Base-by-base conservation (phyloP, 1,140 invertebrate species). In the Calycopis cecrops region DNA sequence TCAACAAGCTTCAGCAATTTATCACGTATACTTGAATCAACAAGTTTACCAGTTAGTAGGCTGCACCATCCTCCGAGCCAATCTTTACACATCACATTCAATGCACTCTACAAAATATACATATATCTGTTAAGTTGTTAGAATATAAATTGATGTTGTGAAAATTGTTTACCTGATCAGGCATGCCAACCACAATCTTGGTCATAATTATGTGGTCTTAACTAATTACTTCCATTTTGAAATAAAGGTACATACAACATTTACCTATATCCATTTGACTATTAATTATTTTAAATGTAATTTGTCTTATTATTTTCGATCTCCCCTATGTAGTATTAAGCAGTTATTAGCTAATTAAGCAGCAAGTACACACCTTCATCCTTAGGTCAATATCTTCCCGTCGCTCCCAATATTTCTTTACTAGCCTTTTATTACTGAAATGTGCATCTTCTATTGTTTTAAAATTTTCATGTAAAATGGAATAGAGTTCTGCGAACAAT, bases 61-160 rank as follows among this genome's bases (percentile, higher is more conserved):
- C 90, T 78, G 67, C 88, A 90, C 90, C 91, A 93, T 35, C 90
- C 89, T 35, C 89, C 88, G 2, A 94, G 76, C 91, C 92, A 93
- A 33, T 88, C 75, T 10, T 86, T 87, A 60, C 93, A 92, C 71
- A 94, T 89, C 55, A 88, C 85, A 14, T 86, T 76, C 34, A 92
- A 83, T 9, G 92, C 85, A 67, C 68, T 76, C 91, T 93, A 74
- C 40, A 84, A 88, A 18, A 49, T n/a, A 35, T 40, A 28, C n/a
- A n/a, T 28, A 28, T 28, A 28, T 28, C 21, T 28, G 21, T 28
- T 28, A 28, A n/a, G n/a, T n/a, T n/a, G n/a, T n/a, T n/a, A n/a
- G n/a, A n/a, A n/a, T n/a, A n/a, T n/a, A n/a, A n/a, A n/a, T n/a
- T n/a, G n/a, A n/a, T n/a, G n/a, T n/a, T n/a, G n/a, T n/a, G n/a